Evolutionary conservation across 64 coral and sea anemone genomes (phyloP).

Genomic region (Dendronephthya gigantea): DNA sequence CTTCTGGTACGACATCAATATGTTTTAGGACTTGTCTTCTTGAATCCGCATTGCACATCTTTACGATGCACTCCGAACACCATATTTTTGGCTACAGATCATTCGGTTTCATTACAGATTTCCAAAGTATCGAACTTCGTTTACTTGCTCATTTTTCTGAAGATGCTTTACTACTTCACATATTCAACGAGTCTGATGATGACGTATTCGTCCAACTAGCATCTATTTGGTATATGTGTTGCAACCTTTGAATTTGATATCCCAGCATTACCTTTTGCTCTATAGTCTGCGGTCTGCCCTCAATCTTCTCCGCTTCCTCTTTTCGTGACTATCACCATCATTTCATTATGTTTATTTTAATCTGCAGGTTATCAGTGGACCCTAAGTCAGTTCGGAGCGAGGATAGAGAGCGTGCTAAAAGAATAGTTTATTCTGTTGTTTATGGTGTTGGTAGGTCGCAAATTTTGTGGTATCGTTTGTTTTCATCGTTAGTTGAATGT

Average conservation of each 20-base stretch:
- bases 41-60: no score
- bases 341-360: no score
- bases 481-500: neutral
- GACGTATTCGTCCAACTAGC: conserved; percentile 70
- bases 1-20: conserved; percentile 50
- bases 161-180: conserved; percentile 54
- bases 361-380: conserved; percentile 48
- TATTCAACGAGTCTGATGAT: conserved; percentile 41
- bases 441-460: conserved; percentile 74
- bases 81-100: no score
- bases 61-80: no score
- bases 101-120: conserved; percentile 33
- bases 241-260: neutral
- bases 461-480: neutral
- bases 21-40: neutral
- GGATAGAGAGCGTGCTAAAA: conserved; percentile 75
- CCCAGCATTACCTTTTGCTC: neutral
- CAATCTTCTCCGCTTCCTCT: no score
- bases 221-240: conserved; percentile 50
- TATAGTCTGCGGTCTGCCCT: no score
- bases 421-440: conserved; percentile 79
- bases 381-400: conserved; percentile 33
- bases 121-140: conserved; percentile 74
- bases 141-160: conserved; percentile 72
- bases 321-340: no score